A percentile compares a stretch with the other conserved stretches of the same genome.
Conservation (phyloP, 2,113 vertebrate species). For the Mola mola region DNA sequence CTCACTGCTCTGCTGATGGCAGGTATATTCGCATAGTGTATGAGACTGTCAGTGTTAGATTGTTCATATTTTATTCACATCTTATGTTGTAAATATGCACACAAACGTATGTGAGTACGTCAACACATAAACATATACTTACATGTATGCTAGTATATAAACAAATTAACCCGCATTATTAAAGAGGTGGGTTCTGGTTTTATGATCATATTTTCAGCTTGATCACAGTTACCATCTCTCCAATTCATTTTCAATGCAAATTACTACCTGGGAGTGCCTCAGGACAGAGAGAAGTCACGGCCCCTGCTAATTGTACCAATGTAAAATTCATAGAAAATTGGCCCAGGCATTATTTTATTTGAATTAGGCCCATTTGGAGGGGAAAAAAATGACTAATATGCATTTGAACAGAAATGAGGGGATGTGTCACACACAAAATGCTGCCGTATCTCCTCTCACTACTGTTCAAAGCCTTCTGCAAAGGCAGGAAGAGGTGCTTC, state of each 20-base stretch:
- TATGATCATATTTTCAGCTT: slow-evolving; percentile 17
- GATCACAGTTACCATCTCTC: slow-evolving; percentile 3
- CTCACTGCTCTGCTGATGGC: slow-evolving; percentile 35
- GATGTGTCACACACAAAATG: slow-evolving; percentile 9
- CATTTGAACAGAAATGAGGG: slow-evolving; percentile 31
- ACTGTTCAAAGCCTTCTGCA: slow-evolving; percentile 20
- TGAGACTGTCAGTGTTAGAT: slow-evolving; percentile 21
- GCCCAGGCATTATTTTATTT: slow-evolving; percentile 44
- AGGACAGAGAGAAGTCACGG: slow-evolving; percentile 25
- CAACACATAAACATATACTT: no score
- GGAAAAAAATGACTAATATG: slow-evolving; percentile 15
- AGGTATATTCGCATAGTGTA: slow-evolving; percentile 35
- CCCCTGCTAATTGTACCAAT: slow-evolving; percentile 28
- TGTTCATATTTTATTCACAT: slow-evolving; percentile 38
- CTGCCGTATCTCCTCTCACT: not conserved
- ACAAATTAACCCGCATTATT: slow-evolving; percentile 27
- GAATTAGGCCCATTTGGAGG: slow-evolving; percentile 31
- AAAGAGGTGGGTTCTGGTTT: not conserved
- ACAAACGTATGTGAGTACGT: no score
- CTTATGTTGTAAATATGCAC: no score
- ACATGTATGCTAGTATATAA: slow-evolving; percentile 24
- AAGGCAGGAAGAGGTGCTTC: not conserved
- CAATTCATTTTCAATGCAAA: slow-evolving; percentile 27
- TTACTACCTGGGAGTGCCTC: slow-evolving; percentile 25
- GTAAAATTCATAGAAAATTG: slow-evolving; percentile 50